A percentile compares a stretch with the other conserved stretches of the same genome.
Conservation (phyloP, 2,797 vertebrate genomes). For the Helostoma temminkii region DNA sequence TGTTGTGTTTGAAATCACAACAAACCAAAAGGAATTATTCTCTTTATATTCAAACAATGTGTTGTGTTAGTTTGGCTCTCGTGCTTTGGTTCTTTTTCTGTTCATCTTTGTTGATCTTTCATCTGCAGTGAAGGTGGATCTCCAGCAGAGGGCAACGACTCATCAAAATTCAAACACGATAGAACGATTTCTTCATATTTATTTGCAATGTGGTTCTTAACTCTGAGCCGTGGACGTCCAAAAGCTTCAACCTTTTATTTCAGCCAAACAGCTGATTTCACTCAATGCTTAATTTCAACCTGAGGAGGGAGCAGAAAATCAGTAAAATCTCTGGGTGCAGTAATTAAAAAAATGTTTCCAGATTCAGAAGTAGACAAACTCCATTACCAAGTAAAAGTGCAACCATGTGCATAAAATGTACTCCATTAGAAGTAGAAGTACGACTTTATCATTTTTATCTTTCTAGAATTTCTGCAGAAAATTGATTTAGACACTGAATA, state of each 20-base stretch:
- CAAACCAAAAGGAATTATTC: conserved; percentile 15
- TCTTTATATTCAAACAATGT: neutral
- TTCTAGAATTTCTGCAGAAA: too few species aligned
- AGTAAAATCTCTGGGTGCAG: too few species aligned
- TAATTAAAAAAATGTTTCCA: too few species aligned
- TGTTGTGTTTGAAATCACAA: conserved; percentile 33
- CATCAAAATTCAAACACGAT: conserved; percentile 25
- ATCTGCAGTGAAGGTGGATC: neutral
- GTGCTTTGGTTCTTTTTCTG: neutral
- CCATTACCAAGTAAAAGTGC: too few species aligned
- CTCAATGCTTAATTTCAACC: too few species aligned
- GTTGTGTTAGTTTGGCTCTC: neutral
- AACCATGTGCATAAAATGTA: too few species aligned
- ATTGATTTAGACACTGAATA: too few species aligned
- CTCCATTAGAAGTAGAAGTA: too few species aligned
- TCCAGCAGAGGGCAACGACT: conserved; percentile 67
- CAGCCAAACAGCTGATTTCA: neutral
- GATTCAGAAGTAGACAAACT: too few species aligned
- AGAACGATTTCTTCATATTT: neutral
- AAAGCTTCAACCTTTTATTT: too few species aligned
- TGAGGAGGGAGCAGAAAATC: too few species aligned
- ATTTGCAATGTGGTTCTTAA: neutral
- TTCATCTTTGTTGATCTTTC: neutral
- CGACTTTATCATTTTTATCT: too few species aligned
- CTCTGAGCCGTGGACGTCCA: neutral